Evolutionary conservation across 2,888 invertebrate genomes (phyloP), one percentile per base, ranked within the genome.

Genomic region (Julus scandinavius): DNA sequence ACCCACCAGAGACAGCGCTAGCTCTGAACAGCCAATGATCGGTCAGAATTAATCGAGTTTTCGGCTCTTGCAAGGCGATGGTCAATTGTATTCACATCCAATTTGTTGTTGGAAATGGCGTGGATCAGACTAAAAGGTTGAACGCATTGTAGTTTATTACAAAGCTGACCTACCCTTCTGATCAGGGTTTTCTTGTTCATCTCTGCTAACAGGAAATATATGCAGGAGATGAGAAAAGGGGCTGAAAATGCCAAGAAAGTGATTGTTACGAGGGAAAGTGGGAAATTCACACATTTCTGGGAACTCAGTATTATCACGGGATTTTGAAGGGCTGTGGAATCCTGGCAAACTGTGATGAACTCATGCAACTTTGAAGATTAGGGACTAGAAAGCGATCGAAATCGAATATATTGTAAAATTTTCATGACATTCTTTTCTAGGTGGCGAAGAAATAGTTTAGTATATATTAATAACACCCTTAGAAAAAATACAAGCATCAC

Each of bases 31-130:
- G 80, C 38, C 80, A 80, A 80, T 20, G 38, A 80, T 80, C 80
- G 80, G 80, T 13, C 80, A 80, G 80, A 80, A 80, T 80, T 80
- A 80, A 80, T 80, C 80, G 80, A 80, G 80, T 80, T 80, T 80
- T 80, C 80, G 29, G 80, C 80, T 80, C 13, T 20, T 38, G 20
- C 38, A 1, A 80, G 80, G 80, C 80, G 80, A 80, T 80, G 80
- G 80, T 80, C 80, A 80, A 80, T 80, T 80, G 80, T 80, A 80
- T 80, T 80, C 80, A 80, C 80, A 80, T 80, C 80, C 80, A 80
- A 80, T 80, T 80, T 80, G 80, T 80, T 80, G 80, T 80, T 80
- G 80, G 80, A 29, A 80, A 80, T 80, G 80, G 80, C 80, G 20
- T 20, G 80, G 80, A 80, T 80, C 80, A 80, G 80, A 80, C 80